Evolutionary conservation across 2,113 vertebrate genomes (phyloP).

Genomic region (Patagioenas fasciata): DNA sequence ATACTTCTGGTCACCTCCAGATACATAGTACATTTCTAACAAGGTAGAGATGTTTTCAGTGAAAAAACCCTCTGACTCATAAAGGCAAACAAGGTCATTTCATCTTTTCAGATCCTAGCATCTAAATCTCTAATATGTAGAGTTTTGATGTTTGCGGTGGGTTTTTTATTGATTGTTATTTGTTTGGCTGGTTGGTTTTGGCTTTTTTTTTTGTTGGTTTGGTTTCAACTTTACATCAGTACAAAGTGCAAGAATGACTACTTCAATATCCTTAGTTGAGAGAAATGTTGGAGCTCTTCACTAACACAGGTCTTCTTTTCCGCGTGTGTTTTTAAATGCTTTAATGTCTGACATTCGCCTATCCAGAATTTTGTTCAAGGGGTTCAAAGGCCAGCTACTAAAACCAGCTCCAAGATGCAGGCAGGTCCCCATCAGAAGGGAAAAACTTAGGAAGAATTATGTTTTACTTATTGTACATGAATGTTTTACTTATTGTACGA

Average conservation of each 20-base stretch:
- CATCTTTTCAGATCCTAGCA: neutral
- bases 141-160: neutral
- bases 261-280: neutral
- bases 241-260: neutral
- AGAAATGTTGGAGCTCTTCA: neutral
- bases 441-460: neutral
- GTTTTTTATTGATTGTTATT: no score
- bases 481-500: neutral
- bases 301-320: neutral
- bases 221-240: neutral
- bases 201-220: neutral
- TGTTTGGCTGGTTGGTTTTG: neutral
- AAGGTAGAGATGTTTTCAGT: rapidly evolving
- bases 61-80: neutral
- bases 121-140: neutral
- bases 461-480: no score
- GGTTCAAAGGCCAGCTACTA: neutral
- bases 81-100: neutral
- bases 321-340: neutral
- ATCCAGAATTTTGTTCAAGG: neutral
- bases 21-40: neutral
- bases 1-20: neutral
- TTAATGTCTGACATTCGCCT: neutral
- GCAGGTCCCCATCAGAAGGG: neutral
- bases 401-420: neutral